These are phyloP conservation scores for Zele albiditarsus DNA, from an alignment of 2,888 invertebrate genomes.

Conservation along the genomic window DNA sequence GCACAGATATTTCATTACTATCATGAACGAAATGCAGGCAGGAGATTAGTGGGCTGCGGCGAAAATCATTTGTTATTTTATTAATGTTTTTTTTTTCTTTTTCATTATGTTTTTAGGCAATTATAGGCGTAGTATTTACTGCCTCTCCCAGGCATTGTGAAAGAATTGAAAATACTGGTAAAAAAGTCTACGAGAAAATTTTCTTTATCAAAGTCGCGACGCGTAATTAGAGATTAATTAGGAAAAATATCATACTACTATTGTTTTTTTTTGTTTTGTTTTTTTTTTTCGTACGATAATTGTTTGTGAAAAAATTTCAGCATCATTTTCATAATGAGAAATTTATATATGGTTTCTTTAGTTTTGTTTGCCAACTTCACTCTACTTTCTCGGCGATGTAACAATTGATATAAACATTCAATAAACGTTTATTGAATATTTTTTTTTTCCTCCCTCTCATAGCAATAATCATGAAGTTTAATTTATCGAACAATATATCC, in stretches of 20 bases:
- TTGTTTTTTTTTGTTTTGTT: background rate
- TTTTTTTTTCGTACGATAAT: background rate
- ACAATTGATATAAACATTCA: background rate
- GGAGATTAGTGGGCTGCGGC: background rate
- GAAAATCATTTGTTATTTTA: background rate
- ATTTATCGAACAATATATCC: background rate
- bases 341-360: background rate
- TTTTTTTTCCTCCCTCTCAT: background rate
- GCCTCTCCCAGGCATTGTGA: constrained; percentile 41
- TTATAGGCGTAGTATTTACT: constrained; percentile 50
- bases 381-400: background rate
- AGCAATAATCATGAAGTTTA: background rate
- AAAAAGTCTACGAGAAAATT: constrained; percentile 58
- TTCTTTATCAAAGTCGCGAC: constrained; percentile 54
- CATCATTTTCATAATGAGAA: background rate
- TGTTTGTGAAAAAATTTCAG: background rate
- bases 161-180: constrained; percentile 48
- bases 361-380: background rate
- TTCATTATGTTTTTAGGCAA: constrained; percentile 46
- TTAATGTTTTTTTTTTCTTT: background rate
- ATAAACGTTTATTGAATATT: background rate
- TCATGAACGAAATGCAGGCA: constrained; percentile 23
- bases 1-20: background rate
- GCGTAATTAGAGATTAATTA: constrained; percentile 46
- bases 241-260: constrained; percentile 52